phyloP scores from a whole-genome alignment of 2,113 vertebrate species.

The Hypomesus transpacificus region DNA sequence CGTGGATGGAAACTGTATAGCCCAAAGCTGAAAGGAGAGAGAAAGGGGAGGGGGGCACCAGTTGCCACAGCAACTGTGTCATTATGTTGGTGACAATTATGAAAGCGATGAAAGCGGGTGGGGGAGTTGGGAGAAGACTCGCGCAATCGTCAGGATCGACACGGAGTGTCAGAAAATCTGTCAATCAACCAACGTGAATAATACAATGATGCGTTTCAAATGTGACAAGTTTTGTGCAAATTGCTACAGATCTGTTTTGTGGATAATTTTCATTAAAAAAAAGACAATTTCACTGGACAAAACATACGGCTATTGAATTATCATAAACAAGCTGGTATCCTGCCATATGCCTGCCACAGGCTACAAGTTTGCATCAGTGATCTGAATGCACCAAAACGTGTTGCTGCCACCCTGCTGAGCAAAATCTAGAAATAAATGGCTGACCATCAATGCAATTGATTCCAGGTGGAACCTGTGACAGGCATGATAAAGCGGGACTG shows the following conservation, averaged over 20 bases:
- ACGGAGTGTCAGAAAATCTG: constrained; percentile 36
- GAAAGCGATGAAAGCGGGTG: constrained; percentile 68
- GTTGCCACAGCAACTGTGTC: constrained; percentile 80
- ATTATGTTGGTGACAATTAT: constrained; percentile 78
- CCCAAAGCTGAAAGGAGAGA: constrained; percentile 5
- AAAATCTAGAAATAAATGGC: background rate
- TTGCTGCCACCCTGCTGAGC: background rate
- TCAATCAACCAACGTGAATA: background rate
- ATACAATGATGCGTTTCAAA: background rate
- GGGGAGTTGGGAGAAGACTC: constrained; percentile 47
- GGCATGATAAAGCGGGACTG: too few species aligned
- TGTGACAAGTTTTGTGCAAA: background rate
- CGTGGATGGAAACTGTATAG: background rate
- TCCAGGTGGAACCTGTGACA: constrained; percentile 11
- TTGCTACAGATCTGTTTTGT: too few species aligned
- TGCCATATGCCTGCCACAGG: too few species aligned
- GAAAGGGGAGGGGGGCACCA: constrained; percentile 24
- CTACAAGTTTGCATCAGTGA: too few species aligned
- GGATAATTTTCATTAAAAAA: too few species aligned
- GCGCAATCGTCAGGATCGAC: constrained; percentile 52
- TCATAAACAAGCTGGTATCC: too few species aligned
- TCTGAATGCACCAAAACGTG: background rate
- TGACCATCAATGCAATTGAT: background rate
- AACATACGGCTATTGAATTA: too few species aligned
- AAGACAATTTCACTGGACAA: too few species aligned